phyloP scores from a whole-genome alignment of 2,888 invertebrate genomes.

The Acleris literana region DNA sequence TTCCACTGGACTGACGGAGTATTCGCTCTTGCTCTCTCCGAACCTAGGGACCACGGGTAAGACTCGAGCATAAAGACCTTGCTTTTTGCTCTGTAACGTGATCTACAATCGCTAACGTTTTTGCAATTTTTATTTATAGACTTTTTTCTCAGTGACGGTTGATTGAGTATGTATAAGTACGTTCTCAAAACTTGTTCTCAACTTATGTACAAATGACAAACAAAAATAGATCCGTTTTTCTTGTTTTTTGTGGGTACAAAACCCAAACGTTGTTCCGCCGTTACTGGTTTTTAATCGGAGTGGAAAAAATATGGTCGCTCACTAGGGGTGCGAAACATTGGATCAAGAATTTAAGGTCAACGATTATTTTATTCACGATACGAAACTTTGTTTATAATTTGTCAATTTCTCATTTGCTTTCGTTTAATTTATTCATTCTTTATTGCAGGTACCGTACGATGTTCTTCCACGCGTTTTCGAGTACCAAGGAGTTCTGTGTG shows the following conservation, averaged over 20 bases:
- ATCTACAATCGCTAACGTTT: slow-evolving; percentile 7
- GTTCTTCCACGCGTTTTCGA: slow-evolving; percentile 92
- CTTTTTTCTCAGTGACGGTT: slow-evolving; percentile 1
- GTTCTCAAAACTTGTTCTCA: background rate
- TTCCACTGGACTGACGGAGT: slow-evolving; percentile 95
- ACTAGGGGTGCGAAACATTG: slow-evolving; percentile 1
- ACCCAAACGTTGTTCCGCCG: background rate
- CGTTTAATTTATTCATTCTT: slow-evolving; percentile 37
- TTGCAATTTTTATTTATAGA: slow-evolving; percentile 7
- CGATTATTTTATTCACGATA: slow-evolving; percentile 25
- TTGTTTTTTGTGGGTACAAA: background rate
- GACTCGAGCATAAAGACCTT: slow-evolving; percentile 38
- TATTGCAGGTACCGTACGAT: slow-evolving; percentile 85
- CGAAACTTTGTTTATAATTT: slow-evolving; percentile 19
- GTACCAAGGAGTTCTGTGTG: slow-evolving; percentile 91
- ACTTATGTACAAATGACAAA: slow-evolving; percentile 5
- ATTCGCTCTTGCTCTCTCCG: slow-evolving; percentile 88
- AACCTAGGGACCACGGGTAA: slow-evolving; percentile 82
- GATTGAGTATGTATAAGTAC: slow-evolving; percentile 1
- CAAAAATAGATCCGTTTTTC: slow-evolving; percentile 9
- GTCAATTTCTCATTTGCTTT: slow-evolving; percentile 12
- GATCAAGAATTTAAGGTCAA: slow-evolving; percentile 28
- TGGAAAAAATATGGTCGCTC: slow-evolving; percentile 11
- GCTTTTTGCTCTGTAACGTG: slow-evolving; percentile 18
- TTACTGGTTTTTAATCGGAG: slow-evolving; percentile 7